Percentiles rank a stretch among this genome's conserved stretches.
Evolutionary conservation across 2,113 vertebrate species (phyloP).

Genomic region (Strix aluco): DNA sequence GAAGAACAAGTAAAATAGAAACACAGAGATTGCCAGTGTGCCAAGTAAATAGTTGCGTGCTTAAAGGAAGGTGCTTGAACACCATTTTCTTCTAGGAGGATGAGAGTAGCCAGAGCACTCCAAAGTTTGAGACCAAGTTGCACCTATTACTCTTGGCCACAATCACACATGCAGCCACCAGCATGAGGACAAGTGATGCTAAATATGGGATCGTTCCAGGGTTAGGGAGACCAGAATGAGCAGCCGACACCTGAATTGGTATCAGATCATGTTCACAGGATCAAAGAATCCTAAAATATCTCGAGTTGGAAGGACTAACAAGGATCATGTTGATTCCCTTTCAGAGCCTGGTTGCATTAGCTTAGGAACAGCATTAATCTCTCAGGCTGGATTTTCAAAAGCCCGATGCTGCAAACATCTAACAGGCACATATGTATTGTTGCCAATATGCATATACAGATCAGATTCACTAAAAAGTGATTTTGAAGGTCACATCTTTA

Average conservation of each 20-base stretch:
- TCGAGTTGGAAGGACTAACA: not conserved
- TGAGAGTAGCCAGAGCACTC: not conserved
- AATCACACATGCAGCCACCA: not conserved
- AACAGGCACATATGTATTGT: not conserved
- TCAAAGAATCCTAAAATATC: not conserved
- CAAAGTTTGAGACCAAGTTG: not conserved
- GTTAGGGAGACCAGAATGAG: not conserved
- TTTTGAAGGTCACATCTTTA: not conserved
- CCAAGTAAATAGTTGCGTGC: not conserved
- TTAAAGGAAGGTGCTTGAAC: not conserved
- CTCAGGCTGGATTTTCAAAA: not conserved
- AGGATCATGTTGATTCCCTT: not conserved
- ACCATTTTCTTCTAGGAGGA: not conserved
- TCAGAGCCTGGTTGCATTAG: not conserved
- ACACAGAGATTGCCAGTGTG: fast-evolving
- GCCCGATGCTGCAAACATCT: not conserved
- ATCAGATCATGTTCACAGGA: not conserved
- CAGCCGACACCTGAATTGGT: not conserved
- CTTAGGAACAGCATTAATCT: not conserved
- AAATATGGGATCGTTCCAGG: not conserved
- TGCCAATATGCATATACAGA: not conserved
- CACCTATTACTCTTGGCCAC: not conserved
- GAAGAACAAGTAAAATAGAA: not conserved
- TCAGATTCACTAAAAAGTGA: not conserved
- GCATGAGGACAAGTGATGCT: not conserved